Evolutionary conservation across 2,888 invertebrate genomes (phyloP).

Genomic region (Drosophila mimetica): DNA sequence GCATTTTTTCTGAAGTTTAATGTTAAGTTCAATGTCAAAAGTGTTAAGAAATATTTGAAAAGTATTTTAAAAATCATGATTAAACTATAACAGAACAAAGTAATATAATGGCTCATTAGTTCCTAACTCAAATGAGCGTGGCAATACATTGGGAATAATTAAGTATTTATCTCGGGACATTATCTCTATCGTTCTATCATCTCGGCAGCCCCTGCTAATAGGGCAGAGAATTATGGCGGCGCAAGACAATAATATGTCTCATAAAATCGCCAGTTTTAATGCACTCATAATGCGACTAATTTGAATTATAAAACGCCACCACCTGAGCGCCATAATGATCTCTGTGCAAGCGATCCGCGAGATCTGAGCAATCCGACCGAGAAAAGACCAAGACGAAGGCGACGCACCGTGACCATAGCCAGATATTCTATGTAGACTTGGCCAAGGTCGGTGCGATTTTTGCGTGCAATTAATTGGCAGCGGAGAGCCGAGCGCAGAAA

Average conservation of each 20-base stretch:
- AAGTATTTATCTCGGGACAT: not conserved
- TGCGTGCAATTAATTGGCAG: conserved; percentile 49
- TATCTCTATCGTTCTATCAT: not conserved
- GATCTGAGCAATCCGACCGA: conserved; percentile 10
- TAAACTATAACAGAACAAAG: not conserved
- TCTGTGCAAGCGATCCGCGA: not conserved
- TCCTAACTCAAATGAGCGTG: not conserved
- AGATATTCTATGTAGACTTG: conserved; percentile 25
- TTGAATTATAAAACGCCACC: conserved; percentile 25
- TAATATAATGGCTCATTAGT: not conserved
- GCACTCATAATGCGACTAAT: conserved; percentile 23
- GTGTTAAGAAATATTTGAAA: not conserved
- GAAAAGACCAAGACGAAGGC: conserved; percentile 9
- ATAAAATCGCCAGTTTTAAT: conserved; percentile 2
- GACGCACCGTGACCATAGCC: conserved; percentile 21
- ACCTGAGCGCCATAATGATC: conserved; percentile 12
- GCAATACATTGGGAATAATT: not conserved
- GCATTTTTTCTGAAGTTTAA: not conserved
- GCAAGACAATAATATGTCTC: conserved; percentile 3
- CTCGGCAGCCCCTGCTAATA: not conserved
- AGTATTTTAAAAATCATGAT: not conserved
- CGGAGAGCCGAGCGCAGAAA: conserved; percentile 28
- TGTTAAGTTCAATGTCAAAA: not conserved
- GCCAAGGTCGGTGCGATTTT: conserved; percentile 49
- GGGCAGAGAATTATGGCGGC: not conserved